Conservation (phyloP, 2,888 invertebrate species). For the Unio delphinus region DNA sequence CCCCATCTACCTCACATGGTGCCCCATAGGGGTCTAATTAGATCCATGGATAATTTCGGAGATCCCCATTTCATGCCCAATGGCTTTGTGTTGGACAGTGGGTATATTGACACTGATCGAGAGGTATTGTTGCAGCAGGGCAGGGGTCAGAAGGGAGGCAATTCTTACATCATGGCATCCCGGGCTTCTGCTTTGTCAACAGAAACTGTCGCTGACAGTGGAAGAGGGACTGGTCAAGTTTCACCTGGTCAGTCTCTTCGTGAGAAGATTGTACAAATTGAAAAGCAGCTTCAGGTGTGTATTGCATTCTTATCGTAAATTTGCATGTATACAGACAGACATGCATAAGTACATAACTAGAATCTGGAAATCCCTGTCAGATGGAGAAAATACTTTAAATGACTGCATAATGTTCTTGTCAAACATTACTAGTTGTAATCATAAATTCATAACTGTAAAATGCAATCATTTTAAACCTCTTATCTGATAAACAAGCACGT, state of each 20-base stretch:
- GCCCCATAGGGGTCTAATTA: slow-evolving; percentile 20
- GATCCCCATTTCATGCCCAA: slow-evolving; percentile 23
- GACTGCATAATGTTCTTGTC: too few relatives aligned
- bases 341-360: too few relatives aligned
- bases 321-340: too few relatives aligned
- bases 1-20: slow-evolving; percentile 33
- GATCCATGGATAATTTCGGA: slow-evolving; percentile 33
- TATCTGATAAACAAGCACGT: too few relatives aligned
- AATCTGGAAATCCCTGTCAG: too few relatives aligned
- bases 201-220: slow-evolving; percentile 51
- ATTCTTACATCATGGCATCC: slow-evolving; percentile 8
- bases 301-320: background rate
- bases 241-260: slow-evolving; percentile 37
- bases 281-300: slow-evolving; percentile 54
- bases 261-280: slow-evolving; percentile 56
- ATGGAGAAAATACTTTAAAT: too few relatives aligned
- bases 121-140: slow-evolving; percentile 3
- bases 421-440: too few relatives aligned
- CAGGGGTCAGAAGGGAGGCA: slow-evolving; percentile 3
- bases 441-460: too few relatives aligned
- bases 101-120: background rate
- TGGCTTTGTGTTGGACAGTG: slow-evolving; percentile 18
- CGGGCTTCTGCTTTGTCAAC: slow-evolving; percentile 15
- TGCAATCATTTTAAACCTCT: too few relatives aligned
- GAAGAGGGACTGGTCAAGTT: slow-evolving; percentile 38